Percentiles rank a stretch among this genome's conserved stretches.
Conservation (phyloP, 1,140 invertebrate genomes). For the Steinernema feltiae region DNA sequence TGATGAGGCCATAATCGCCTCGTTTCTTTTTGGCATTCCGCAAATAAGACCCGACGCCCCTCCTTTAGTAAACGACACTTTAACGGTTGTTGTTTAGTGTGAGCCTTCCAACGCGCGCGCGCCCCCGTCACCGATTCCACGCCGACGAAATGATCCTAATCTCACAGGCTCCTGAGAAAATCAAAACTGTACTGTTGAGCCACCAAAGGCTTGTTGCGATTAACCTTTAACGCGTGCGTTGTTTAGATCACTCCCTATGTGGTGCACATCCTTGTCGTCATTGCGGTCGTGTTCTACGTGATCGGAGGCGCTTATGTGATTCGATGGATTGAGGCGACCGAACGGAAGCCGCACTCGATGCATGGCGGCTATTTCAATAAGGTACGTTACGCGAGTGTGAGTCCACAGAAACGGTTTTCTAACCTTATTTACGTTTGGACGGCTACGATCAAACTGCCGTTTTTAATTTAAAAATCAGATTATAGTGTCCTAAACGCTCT, state of each 20-base stretch:
- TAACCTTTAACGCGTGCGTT: too few species aligned
- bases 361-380: slow-evolving; percentile 10
- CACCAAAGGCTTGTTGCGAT: too few species aligned
- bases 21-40: slow-evolving; percentile 4
- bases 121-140: not conserved
- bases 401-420: too few species aligned
- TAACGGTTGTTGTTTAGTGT: not conserved
- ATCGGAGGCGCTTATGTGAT: slow-evolving; percentile 32
- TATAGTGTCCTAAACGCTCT: too few species aligned
- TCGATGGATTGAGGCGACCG: slow-evolving; percentile 23
- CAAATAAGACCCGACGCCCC: slow-evolving; percentile 13
- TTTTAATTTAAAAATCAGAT: too few species aligned
- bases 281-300: slow-evolving; percentile 33
- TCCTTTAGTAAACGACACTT: slow-evolving; percentile 14
- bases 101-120: not conserved
- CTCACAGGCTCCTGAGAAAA: not conserved
- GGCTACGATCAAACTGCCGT: too few species aligned
- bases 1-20: slow-evolving; percentile 13
- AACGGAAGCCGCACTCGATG: slow-evolving; percentile 17
- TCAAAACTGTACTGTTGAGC: not conserved
- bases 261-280: slow-evolving; percentile 27
- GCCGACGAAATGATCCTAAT: not conserved
- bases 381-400: not conserved
- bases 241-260: slow-evolving; percentile 32
- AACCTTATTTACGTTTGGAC: too few species aligned